Evolutionary conservation across 2,888 invertebrate species (phyloP), one percentile per base, ranked within the genome.

Genomic region (Dicyrtomina minuta): DNA sequence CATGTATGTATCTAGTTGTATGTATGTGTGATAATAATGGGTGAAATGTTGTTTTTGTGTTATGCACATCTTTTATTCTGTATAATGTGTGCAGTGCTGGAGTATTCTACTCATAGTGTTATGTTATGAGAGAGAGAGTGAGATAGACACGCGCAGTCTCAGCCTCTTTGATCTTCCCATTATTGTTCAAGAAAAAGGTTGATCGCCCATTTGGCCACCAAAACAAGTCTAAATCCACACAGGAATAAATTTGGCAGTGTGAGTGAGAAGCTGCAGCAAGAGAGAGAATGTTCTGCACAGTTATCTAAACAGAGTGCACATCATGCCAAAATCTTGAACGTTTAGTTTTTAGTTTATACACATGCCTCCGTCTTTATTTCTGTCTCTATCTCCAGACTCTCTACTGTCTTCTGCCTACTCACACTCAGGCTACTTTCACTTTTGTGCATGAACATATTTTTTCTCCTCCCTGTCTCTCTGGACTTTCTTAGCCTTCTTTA

Each of bases 161-260:
- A n/a, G n/a, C n/a, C n/a, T n/a, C n/a, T n/a, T n/a, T n/a, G n/a
- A n/a, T n/a, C n/a, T n/a, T n/a, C n/a, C n/a, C n/a, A n/a, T n/a
- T n/a, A n/a, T n/a, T n/a, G n/a, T n/a, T n/a, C n/a, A n/a, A 49
- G 51, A 33, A 56, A 26, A 17, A 27, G 33, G 22, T 26, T 58
- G 46, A 59, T 58, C 44, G 59, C 49, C 59, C 66, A 66, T 66
- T 66, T 66, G 59, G 59, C 66, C 59, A 20, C 59, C 58, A 66
- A 66, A 24, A 39, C 24, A 17, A 43, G 61, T 44, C 46, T 46
- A 26, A 66, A 58, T 66, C 49, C 59, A 66, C 17, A 59, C n/a
- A 41, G 55, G 55, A 51, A 66, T 66, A 66, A 58, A 59, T 66
- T 69, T 69, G 62, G 58, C 56, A 62, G 43, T n/a, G n/a, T n/a